These are phyloP conservation scores for Lymantria monacha DNA, from an alignment of 2,888 invertebrate species.

Conservation along the genomic window DNA sequence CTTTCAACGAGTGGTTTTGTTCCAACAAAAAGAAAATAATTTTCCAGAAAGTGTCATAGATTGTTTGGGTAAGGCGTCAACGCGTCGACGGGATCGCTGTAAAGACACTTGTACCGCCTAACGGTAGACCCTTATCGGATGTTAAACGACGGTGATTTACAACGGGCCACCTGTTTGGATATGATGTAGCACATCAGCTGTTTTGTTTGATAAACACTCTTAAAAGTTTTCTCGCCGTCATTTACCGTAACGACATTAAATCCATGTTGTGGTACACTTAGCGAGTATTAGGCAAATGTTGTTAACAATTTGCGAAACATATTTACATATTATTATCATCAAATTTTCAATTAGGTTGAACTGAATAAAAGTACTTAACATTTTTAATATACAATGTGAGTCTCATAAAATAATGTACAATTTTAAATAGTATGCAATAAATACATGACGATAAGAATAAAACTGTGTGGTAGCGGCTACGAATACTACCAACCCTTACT, in stretches of 20 bases:
- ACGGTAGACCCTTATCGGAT: conserved; percentile 55
- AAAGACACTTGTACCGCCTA: conserved; percentile 43
- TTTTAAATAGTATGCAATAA: too few relatives aligned
- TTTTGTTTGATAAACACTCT: conserved; percentile 49
- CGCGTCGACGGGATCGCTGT: conserved; percentile 6
- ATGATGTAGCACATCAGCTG: conserved; percentile 44
- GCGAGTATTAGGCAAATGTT: conserved; percentile 26
- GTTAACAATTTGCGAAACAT: conserved; percentile 1
- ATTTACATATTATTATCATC: conserved; percentile 3
- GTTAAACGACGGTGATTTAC: conserved; percentile 58
- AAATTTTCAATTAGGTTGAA: background rate
- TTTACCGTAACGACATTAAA: conserved; percentile 23
- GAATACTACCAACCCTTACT: too few relatives aligned
- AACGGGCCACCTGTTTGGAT: conserved; percentile 46
- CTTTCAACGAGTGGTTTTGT: too few relatives aligned
- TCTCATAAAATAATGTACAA: too few relatives aligned
- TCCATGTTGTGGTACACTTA: conserved; percentile 3
- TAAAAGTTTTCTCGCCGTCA: conserved; percentile 47
- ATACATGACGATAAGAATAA: too few relatives aligned
- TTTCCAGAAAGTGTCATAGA: conserved; percentile 7
- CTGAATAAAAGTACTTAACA: too few relatives aligned
- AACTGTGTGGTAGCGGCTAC: too few relatives aligned
- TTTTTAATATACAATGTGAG: too few relatives aligned
- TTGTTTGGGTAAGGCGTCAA: background rate
- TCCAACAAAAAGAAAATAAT: too few relatives aligned